Percentiles rank a stretch among this genome's conserved stretches.
Evolutionary conservation across 2,113 vertebrate species (phyloP).

Genomic region (Crotalus viridis): DNA sequence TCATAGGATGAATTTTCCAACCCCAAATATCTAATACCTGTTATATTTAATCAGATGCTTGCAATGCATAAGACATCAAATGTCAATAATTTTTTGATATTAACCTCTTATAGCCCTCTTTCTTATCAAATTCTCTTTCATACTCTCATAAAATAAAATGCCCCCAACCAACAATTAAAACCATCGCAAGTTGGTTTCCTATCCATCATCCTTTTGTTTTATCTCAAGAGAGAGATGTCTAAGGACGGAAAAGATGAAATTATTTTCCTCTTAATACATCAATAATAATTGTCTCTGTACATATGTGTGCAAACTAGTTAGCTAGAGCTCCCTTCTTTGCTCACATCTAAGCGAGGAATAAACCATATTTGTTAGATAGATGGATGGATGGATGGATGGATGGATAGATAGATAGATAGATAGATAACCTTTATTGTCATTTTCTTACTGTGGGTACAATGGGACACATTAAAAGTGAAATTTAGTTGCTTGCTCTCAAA

Average conservation of each 20-base stretch:
- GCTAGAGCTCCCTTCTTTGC: not conserved
- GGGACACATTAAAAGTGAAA: too few species aligned
- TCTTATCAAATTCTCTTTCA: not conserved
- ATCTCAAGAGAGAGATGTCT: not conserved
- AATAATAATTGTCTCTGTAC: not conserved
- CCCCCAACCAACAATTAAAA: not conserved
- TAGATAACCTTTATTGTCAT: too few species aligned
- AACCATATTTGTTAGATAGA: not conserved
- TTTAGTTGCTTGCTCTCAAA: too few species aligned
- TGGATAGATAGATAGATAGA: too few species aligned
- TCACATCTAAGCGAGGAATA: not conserved
- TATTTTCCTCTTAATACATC: not conserved
- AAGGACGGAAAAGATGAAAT: not conserved
- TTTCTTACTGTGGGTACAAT: too few species aligned
- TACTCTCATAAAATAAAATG: not conserved
- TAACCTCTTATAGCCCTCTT: too few species aligned
- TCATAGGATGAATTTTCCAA: not conserved
- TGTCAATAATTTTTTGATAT: too few species aligned
- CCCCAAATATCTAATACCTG: too few species aligned
- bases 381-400: too few species aligned
- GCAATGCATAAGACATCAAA: too few species aligned
- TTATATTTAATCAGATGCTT: too few species aligned
- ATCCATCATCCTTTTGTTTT: not conserved
- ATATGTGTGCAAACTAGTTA: not conserved
- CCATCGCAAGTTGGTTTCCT: too few species aligned